These are phyloP conservation scores for Geodia barretti DNA, from an alignment of 37 sponge, comb jelly and placozoan species.

Conservation along the genomic window DNA sequence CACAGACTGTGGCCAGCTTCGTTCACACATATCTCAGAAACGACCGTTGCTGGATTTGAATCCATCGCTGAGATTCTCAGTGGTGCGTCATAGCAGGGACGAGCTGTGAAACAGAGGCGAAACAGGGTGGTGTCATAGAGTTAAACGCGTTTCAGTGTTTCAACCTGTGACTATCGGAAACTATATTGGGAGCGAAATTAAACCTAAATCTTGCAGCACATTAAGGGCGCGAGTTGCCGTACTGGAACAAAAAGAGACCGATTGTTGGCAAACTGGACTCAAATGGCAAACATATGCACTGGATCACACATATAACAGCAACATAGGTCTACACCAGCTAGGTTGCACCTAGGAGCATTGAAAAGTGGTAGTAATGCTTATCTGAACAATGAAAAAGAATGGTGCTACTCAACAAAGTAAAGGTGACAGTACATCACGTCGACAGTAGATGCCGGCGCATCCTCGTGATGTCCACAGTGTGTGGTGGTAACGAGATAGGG, in stretches of 20 bases:
- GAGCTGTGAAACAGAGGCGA: neutral
- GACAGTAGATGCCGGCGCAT: neutral
- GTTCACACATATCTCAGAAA: neutral
- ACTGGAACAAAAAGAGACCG: neutral
- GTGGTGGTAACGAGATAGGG: neutral
- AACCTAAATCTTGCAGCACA: no score
- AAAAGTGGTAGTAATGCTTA: no score
- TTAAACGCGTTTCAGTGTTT: no score
- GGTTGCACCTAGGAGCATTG: no score
- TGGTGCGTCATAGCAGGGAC: neutral
- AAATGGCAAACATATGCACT: no score
- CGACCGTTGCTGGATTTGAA: neutral
- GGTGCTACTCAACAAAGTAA: no score
- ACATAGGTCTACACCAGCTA: no score
- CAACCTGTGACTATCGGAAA: no score
- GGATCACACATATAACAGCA: no score
- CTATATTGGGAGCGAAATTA: no score
- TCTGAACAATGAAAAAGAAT: no score
- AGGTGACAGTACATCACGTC: neutral
- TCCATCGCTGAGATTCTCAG: slow-evolving; percentile 3
- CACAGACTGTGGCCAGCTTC: slow-evolving; percentile 7
- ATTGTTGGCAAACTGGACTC: no score
- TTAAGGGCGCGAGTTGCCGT: neutral
- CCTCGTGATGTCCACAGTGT: neutral
- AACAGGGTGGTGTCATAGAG: neutral